These are phyloP conservation scores for Oxyruncus cristatus DNA, from an alignment of 2,113 vertebrate genomes.

Conservation along the genomic window DNA sequence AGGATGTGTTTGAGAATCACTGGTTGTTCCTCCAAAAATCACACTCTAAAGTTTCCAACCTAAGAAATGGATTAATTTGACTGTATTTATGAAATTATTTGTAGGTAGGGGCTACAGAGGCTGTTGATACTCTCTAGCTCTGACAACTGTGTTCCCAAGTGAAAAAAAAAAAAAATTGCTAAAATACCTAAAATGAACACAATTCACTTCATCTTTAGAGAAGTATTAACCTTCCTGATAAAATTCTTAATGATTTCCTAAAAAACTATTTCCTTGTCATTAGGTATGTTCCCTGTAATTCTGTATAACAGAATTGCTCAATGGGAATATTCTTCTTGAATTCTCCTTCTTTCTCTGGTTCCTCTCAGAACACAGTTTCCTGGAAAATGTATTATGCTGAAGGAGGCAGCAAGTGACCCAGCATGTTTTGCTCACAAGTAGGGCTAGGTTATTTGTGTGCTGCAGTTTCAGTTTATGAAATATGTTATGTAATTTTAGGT, in stretches of 20 bases:
- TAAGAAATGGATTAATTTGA: neutral
- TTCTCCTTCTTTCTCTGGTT: neutral
- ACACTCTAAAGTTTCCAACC: neutral
- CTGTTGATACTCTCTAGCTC: neutral
- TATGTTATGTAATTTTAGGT: neutral
- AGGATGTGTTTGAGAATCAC: neutral
- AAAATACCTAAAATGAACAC: neutral
- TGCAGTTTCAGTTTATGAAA: constrained; percentile 18
- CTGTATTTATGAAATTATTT: neutral
- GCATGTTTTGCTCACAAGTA: neutral
- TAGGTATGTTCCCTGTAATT: neutral
- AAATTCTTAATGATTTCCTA: neutral
- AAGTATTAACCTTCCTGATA: neutral
- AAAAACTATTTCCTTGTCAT: neutral
- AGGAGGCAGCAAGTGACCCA: neutral
- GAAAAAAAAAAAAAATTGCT: neutral
- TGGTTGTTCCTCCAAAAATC: neutral
- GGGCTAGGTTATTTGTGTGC: neutral
- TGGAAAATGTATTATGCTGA: neutral
- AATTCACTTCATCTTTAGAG: neutral
- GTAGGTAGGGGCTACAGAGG: neutral
- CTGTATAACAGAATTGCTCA: neutral
- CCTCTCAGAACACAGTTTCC: neutral
- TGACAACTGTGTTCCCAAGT: neutral
- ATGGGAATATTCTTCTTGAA: neutral